These are phyloP conservation scores for Polylopha cassiicola DNA, from an alignment of 2,888 invertebrate species.

Conservation along the genomic window DNA sequence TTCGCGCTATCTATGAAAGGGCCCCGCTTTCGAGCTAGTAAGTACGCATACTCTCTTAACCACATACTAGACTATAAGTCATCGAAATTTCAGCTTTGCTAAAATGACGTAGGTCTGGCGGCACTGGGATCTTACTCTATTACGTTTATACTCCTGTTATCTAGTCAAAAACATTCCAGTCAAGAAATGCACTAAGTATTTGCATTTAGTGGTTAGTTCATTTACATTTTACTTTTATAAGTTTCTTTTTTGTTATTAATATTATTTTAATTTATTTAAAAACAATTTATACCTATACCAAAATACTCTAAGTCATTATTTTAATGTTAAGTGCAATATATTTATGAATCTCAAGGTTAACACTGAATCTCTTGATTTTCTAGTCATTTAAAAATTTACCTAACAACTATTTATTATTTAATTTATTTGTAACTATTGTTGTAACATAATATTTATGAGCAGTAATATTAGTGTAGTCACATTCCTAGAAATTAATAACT, in stretches of 20 bases:
- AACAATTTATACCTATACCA: conserved; percentile 31
- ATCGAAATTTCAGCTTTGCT: too few species aligned
- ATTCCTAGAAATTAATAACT: conserved; percentile 7
- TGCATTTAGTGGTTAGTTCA: conserved; percentile 18
- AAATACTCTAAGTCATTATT: conserved; percentile 36
- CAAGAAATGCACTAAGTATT: not conserved
- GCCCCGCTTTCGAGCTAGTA: too few species aligned
- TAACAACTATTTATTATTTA: too few species aligned
- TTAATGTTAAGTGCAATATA: conserved; percentile 60
- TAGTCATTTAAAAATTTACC: too few species aligned
- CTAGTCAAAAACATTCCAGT: conserved; percentile 36
- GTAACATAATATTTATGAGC: conserved; percentile 6
- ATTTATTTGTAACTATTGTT: conserved; percentile 1
- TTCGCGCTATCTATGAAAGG: too few species aligned
- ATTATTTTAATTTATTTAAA: conserved; percentile 35
- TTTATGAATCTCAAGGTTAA: conserved; percentile 35
- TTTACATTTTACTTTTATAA: conserved; percentile 21
- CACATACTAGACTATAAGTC: too few species aligned
- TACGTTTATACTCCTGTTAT: conserved; percentile 25
- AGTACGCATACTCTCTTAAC: too few species aligned
- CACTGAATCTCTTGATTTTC: too few species aligned
- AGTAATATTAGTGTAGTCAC: not conserved
- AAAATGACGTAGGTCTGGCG: too few species aligned
- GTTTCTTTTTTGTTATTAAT: conserved; percentile 27
- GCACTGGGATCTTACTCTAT: too few species aligned